Conservation (phyloP, 2,888 invertebrate species). For the Athripsodes cinereus region DNA sequence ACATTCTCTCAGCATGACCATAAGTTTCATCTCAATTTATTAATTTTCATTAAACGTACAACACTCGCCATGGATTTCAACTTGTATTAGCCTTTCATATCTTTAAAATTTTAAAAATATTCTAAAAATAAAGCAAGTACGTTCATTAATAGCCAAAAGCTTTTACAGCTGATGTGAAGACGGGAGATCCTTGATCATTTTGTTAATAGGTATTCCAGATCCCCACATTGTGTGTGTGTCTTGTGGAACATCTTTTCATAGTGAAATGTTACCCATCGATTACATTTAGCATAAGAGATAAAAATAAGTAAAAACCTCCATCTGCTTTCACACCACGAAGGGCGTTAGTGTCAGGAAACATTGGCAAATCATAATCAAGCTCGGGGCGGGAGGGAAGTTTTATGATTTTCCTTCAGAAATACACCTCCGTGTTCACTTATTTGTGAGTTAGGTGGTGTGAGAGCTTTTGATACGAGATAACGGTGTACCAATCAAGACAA, state of each 20-base stretch:
- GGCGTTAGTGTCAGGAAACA: slow-evolving; percentile 22
- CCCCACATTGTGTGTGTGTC: too few relatives aligned
- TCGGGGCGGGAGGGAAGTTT: slow-evolving; percentile 15
- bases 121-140: too few relatives aligned
- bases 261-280: slow-evolving; percentile 15
- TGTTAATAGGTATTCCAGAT: too few relatives aligned
- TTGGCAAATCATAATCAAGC: slow-evolving; percentile 26
- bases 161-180: background rate
- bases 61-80: too few relatives aligned
- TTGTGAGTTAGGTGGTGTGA: slow-evolving; percentile 7
- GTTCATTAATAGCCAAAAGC: background rate
- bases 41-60: too few relatives aligned
- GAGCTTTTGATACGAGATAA: too few relatives aligned
- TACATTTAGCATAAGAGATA: slow-evolving; percentile 19
- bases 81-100: too few relatives aligned
- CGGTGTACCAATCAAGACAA: too few relatives aligned
- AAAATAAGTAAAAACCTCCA: slow-evolving; percentile 12
- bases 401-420: slow-evolving; percentile 22
- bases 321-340: slow-evolving; percentile 10
- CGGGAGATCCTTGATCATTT: background rate
- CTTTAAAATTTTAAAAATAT: too few relatives aligned
- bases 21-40: too few relatives aligned
- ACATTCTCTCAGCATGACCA: too few relatives aligned
- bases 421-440: slow-evolving; percentile 9
- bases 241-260: too few relatives aligned